Percentiles rank a stretch among this genome's conserved stretches.
phyloP scores from a whole-genome alignment of 2,888 invertebrate genomes.

The Apodemia duryi region DNA sequence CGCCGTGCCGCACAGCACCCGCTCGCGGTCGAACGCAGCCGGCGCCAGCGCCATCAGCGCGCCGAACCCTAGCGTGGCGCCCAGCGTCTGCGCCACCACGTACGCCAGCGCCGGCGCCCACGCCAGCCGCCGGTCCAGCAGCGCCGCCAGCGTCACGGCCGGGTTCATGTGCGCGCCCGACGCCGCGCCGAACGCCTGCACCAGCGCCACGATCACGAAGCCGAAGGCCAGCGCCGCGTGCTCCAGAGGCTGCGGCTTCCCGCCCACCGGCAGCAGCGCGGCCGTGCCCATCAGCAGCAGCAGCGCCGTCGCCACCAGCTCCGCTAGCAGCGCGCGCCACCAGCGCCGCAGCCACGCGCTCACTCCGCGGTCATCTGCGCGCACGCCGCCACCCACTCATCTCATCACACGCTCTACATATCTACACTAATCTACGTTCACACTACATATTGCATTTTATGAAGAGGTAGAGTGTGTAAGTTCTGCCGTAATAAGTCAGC shows the following conservation, averaged over 20 bases:
- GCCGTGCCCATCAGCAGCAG: slow-evolving; percentile 59
- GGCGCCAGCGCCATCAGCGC: slow-evolving; percentile 42
- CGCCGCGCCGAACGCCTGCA: slow-evolving; percentile 81
- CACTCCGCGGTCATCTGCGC: slow-evolving; percentile 27
- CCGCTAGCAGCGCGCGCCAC: slow-evolving; percentile 61
- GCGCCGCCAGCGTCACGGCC: slow-evolving; percentile 83
- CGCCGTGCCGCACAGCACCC: slow-evolving; percentile 21
- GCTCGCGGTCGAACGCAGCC: slow-evolving; percentile 20
- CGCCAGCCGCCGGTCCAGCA: slow-evolving; percentile 73
- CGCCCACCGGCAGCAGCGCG: slow-evolving; percentile 40
- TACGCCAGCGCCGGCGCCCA: slow-evolving; percentile 47
- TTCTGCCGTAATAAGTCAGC: too few species aligned
- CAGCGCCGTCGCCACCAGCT: slow-evolving; percentile 59
- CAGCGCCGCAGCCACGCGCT: slow-evolving; percentile 44
- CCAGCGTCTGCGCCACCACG: slow-evolving; percentile 49
- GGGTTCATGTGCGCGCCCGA: slow-evolving; percentile 91
- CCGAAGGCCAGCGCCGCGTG: slow-evolving; percentile 63
- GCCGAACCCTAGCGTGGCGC: slow-evolving; percentile 52
- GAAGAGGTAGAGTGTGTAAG: too few species aligned
- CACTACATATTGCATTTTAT: too few species aligned
- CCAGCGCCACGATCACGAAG: slow-evolving; percentile 50
- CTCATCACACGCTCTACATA: too few species aligned
- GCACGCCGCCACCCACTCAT: too few species aligned
- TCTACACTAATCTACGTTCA: too few species aligned
- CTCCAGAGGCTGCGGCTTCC: slow-evolving; percentile 39